Conservation (phyloP, 2,113 vertebrate genomes). For the Cichladusa arquata region DNA sequence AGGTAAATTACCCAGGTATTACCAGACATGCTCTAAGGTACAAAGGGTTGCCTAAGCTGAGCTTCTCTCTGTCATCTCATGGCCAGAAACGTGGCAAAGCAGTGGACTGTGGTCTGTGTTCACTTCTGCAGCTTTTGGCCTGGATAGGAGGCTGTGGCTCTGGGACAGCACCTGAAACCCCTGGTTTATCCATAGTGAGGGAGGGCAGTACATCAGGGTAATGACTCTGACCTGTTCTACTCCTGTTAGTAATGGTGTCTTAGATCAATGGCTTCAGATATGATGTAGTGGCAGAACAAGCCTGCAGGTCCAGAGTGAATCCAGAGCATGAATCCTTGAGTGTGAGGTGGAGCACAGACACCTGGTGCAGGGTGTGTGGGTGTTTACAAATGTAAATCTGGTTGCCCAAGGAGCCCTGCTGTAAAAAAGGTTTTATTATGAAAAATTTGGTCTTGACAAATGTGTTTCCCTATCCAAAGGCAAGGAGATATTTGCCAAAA, state of each 20-base stretch:
- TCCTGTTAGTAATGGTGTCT: background rate
- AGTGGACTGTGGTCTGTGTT: background rate
- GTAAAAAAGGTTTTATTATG: background rate
- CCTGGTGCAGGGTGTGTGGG: background rate
- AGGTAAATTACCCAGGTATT: conserved; percentile 19
- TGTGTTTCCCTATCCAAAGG: background rate
- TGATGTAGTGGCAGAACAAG: background rate
- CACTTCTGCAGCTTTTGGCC: conserved; percentile 8
- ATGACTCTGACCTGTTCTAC: background rate
- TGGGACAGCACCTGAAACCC: background rate
- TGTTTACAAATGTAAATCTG: background rate
- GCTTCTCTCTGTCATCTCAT: conserved; percentile 36
- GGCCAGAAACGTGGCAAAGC: background rate
- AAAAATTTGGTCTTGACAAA: background rate
- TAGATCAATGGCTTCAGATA: background rate
- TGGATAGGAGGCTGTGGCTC: background rate
- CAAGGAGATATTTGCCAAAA: background rate
- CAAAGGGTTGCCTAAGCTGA: background rate
- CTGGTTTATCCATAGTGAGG: background rate
- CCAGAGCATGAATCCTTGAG: background rate
- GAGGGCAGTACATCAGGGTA: background rate
- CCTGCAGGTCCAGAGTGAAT: background rate
- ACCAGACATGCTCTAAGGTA: conserved; percentile 18
- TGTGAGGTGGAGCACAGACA: background rate
- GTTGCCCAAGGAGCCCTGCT: background rate